Percentiles rank a stretch among this genome's conserved stretches.
Conservation (phyloP, 2,113 vertebrate species). For the Struthidea cinerea region DNA sequence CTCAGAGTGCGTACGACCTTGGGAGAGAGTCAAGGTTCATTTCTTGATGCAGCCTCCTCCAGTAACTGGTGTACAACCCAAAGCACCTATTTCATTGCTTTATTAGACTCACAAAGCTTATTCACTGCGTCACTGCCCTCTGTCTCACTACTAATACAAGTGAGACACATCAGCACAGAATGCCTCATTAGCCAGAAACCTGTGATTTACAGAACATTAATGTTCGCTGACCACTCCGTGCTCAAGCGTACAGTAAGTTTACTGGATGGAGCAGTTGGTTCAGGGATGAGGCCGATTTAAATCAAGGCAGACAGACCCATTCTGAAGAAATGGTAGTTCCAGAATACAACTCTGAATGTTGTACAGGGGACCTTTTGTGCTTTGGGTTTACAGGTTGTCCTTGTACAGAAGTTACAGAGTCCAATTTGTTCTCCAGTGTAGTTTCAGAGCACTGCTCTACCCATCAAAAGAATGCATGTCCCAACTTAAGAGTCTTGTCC, state of each 20-base stretch:
- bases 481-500: neutral
- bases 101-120: neutral
- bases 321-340: neutral
- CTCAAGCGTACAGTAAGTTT: rapidly evolving
- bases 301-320: neutral
- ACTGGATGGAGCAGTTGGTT: neutral
- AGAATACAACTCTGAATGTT: neutral
- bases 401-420: neutral
- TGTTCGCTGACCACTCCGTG: neutral
- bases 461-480: neutral
- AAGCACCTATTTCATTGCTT: neutral
- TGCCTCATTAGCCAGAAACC: neutral
- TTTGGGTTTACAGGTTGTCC: neutral
- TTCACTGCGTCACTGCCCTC: neutral
- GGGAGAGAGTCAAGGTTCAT: neutral
- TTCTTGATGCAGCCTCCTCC: neutral
- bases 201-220: neutral
- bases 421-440: neutral
- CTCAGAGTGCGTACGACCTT: neutral
- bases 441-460: neutral
- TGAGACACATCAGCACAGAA: neutral
- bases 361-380: neutral
- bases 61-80: neutral
- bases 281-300: neutral
- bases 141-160: neutral